Percentiles rank a stretch among this genome's conserved stretches.
Evolutionary conservation across 2,888 invertebrate species (phyloP).

Genomic region (Capitulum mitella): DNA sequence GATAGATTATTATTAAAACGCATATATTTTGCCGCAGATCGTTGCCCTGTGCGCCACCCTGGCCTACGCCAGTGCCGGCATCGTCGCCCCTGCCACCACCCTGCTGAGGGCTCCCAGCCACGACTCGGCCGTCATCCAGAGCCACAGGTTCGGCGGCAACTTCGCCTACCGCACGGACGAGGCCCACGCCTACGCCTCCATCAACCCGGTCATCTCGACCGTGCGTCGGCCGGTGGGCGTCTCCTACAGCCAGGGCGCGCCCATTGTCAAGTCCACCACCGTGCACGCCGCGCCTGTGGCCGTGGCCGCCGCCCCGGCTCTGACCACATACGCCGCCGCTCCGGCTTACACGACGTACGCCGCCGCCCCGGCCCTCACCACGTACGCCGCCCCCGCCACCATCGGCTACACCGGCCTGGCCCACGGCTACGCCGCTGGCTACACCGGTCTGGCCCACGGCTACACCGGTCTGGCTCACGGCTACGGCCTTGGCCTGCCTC

Average conservation of each 20-base stretch:
- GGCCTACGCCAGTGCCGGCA: constrained; percentile 36
- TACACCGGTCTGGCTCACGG: background rate
- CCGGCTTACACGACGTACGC: background rate
- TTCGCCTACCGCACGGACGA: constrained; percentile 52
- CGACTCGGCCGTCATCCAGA: constrained; percentile 51
- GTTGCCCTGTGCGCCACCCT: constrained; percentile 31
- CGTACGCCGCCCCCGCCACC: background rate
- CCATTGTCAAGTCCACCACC: constrained; percentile 40
- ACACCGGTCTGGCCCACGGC: background rate
- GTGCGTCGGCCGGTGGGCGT: constrained; percentile 42
- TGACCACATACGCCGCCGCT: constrained; percentile 46
- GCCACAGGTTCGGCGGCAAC: constrained; percentile 50
- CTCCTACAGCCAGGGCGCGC: constrained; percentile 41
- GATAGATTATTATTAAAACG: no score
- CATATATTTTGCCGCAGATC: constrained; percentile 20
- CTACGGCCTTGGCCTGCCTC: background rate
- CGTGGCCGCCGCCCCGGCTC: constrained; percentile 51
- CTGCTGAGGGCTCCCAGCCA: constrained; percentile 47
- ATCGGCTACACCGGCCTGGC: background rate
- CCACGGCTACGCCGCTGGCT: background rate
- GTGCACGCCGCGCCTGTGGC: constrained; percentile 52
- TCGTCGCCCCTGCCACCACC: constrained; percentile 38
- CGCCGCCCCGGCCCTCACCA: no score
- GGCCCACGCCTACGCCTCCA: constrained; percentile 49
- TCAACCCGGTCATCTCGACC: constrained; percentile 44